These are phyloP conservation scores for Celastrina argiolus DNA, from an alignment of 2,888 invertebrate species.

Conservation along the genomic window DNA sequence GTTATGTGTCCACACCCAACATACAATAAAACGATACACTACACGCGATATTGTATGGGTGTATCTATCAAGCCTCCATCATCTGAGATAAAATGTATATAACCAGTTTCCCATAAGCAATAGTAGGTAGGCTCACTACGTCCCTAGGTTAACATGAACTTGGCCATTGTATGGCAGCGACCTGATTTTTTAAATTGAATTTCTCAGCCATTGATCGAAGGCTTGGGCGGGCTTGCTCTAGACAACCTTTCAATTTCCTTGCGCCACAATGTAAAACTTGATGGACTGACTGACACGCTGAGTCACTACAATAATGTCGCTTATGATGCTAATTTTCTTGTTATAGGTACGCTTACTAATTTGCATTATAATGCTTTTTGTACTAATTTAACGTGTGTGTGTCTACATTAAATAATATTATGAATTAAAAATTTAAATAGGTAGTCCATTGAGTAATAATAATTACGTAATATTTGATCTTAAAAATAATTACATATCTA, in stretches of 20 bases:
- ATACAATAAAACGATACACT: neutral
- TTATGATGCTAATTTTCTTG: conserved; percentile 71
- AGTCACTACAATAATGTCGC: conserved; percentile 71
- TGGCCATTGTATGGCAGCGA: conserved; percentile 43
- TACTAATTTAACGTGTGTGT: conserved; percentile 31
- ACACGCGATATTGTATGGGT: conserved; percentile 2
- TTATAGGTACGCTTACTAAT: conserved; percentile 66
- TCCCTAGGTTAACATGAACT: conserved; percentile 22
- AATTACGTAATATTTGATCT: too few relatives aligned
- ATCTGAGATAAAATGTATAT: neutral
- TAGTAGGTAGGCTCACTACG: conserved; percentile 1
- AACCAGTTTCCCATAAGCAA: conserved; percentile 11
- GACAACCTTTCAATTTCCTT: conserved; percentile 61
- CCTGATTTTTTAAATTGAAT: conserved; percentile 65
- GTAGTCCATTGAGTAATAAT: too few relatives aligned
- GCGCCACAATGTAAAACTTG: conserved; percentile 56
- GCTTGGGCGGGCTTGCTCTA: conserved; percentile 63
- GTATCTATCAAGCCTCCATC: conserved; percentile 14
- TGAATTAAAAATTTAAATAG: neutral
- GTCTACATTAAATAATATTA: conserved; percentile 30
- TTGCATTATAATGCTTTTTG: conserved; percentile 70
- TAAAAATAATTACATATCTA: too few relatives aligned
- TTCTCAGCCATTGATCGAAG: conserved; percentile 68
- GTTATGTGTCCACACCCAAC: neutral
- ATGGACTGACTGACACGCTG: conserved; percentile 61